phyloP scores from a whole-genome alignment of 1,140 invertebrate genomes.

The Drosophila nigromelanica region DNA sequence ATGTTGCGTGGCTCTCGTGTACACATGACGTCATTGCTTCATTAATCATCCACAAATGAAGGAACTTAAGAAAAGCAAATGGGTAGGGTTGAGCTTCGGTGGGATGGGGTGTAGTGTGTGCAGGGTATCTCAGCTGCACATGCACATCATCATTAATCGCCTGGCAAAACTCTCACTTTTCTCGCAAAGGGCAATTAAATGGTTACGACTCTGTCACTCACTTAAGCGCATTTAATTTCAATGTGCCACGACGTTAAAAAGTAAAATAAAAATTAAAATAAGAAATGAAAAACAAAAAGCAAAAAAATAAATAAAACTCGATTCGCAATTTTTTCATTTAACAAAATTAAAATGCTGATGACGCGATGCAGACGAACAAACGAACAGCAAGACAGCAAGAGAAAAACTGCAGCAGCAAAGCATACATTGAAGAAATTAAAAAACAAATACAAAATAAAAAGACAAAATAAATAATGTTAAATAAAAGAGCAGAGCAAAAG shows the following conservation, averaged over 20 bases:
- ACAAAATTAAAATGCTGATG: slow-evolving; percentile 74
- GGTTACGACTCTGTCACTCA: slow-evolving; percentile 46
- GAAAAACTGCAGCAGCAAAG: slow-evolving; percentile 40
- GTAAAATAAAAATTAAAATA: slow-evolving; percentile 14
- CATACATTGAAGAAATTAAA: slow-evolving; percentile 14
- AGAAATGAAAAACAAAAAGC: slow-evolving; percentile 7
- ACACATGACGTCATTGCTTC: slow-evolving; percentile 42
- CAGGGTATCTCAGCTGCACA: slow-evolving; percentile 28
- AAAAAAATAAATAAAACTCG: slow-evolving; percentile 19
- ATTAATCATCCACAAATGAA: slow-evolving; percentile 41
- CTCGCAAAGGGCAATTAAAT: slow-evolving; percentile 59
- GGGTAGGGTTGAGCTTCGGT: background rate
- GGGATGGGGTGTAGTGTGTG: background rate
- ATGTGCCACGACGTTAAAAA: slow-evolving; percentile 17
- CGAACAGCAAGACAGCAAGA: slow-evolving; percentile 25
- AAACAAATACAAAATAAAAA: slow-evolving; percentile 4
- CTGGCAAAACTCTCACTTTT: slow-evolving; percentile 68
- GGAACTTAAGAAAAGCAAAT: slow-evolving; percentile 6
- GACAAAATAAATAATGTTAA: slow-evolving; percentile 37
- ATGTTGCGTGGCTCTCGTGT: slow-evolving; percentile 20
- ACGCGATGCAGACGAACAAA: slow-evolving; percentile 44
- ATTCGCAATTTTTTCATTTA: slow-evolving; percentile 77
- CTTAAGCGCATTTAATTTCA: slow-evolving; percentile 40
- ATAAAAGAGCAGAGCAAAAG: slow-evolving; percentile 33
- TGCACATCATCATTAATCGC: slow-evolving; percentile 49